These are phyloP conservation scores for Drosophila santomea DNA, from an alignment of 1,140 invertebrate genomes.

Conservation along the genomic window DNA sequence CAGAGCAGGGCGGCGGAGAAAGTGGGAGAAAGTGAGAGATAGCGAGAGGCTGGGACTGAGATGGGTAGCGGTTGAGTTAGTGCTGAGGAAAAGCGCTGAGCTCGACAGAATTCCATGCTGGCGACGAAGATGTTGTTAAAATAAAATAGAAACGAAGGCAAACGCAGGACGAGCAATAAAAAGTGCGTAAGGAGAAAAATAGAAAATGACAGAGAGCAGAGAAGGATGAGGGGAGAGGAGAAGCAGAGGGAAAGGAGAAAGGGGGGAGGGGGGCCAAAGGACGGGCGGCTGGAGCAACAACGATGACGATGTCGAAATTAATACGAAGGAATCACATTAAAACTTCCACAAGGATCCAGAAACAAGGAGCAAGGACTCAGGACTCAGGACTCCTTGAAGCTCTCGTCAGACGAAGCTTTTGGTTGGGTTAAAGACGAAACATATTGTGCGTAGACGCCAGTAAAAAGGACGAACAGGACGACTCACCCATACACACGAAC, in stretches of 20 bases:
- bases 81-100: conserved; percentile 55
- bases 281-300: conserved; percentile 46
- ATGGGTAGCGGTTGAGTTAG: conserved; percentile 55
- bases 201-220: conserved; percentile 52
- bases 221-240: not conserved
- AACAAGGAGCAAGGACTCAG: conserved; percentile 19
- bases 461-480: conserved; percentile 63
- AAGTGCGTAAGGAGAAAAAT: conserved; percentile 76
- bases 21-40: conserved; percentile 21
- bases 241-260: not conserved
- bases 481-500: conserved; percentile 35
- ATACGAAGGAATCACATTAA: conserved; percentile 82
- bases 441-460: conserved; percentile 80
- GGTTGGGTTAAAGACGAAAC: conserved; percentile 82
- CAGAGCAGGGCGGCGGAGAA: conserved; percentile 1
- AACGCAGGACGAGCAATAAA: conserved; percentile 67
- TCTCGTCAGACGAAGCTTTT: conserved; percentile 54
- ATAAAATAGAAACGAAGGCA: conserved; percentile 60
- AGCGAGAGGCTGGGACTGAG: not conserved
- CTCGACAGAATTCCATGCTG: conserved; percentile 75
- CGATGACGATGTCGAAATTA: conserved; percentile 82
- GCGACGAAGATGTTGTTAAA: conserved; percentile 75
- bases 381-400: conserved; percentile 46
- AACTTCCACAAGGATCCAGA: conserved; percentile 64
- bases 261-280: conserved; percentile 6